Base-by-base conservation (phyloP, 30 jellyfish, hydroid and myxozoan genomes). In the Aurelia sp. region DNA sequence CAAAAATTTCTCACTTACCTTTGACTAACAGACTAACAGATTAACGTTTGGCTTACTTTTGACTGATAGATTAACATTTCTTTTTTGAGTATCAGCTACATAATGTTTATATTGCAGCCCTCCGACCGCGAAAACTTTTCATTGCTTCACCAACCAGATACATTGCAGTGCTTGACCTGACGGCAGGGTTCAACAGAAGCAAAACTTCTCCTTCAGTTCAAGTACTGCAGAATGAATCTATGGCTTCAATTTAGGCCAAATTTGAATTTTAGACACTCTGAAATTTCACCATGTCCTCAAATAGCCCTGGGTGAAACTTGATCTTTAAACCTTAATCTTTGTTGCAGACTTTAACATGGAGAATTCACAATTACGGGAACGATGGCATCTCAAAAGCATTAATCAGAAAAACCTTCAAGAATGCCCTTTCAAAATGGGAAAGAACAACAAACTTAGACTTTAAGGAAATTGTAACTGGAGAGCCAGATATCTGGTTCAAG, bases 261-360 rank as follows among this genome's bases (percentile, higher is more conserved):
- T 19, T 62, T 41, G 35, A 19, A 35, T 8, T 19, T 41, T 8
- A n/a, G 6, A n/a, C 73, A 58, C 4, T 58, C 23, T 58, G 23
- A 18, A 58, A 3, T 58, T 16, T 20, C 68, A 58, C 44, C 44
- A 35, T 35, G 44, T 4, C 44, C 44, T 3, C 44, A 35, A 35
- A 35, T 3, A 35, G 4, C 48, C 50, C 71, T 66, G 37, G 55
- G 19, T 30, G 20, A 72, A 80, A 40, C 11, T 50, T 6, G 3
- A 7, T 17, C 27, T 27, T 15, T 21, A 40, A 19, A 3, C 73
- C 71, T 17, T 40, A n/a, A 18, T 37, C 58, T 74, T 74, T 57
- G 31, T 71, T 22, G 21, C 57, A 94, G 99, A 88, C 71, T 62
- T 81, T 94, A 33, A 89, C 99, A 41, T 95, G 99, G 99, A 85